Evolutionary conservation across 2,113 vertebrate genomes (phyloP), one percentile per base, ranked within the genome.

Genomic region (Notarius quadriscutis): DNA sequence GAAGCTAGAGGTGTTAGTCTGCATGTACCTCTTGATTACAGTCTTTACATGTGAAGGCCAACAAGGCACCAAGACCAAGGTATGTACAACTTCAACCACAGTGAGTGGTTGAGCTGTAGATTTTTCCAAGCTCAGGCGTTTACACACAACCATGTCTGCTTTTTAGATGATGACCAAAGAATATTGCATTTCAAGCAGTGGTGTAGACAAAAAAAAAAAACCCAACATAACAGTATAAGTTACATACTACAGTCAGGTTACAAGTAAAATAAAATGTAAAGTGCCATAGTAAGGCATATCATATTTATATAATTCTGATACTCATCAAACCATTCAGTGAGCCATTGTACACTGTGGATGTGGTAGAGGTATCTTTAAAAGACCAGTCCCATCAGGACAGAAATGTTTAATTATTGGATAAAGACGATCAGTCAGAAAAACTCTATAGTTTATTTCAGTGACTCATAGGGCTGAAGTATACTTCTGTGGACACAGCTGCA

Each of bases 1-100:
- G 88, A 91, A 22, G 7, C 27, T 75, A 25, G 74, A 88, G 30
- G 79, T 91, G 88, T 93, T 91, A 84, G 89, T 90, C 84, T 77
- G 41, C 72, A 75, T 75, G 41, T 25, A 1, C 20, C 72, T 50
- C 41, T 50, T 75, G 20, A 51, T 77, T 51, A n/a, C n/a, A 77
- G 10, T 51, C 48, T 77, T 77, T 77, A 51, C 74, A 48, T 74
- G 9, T 74, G 71, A 48, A 48, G 71, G 34, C 71, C 71, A 72
- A 48, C 71, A 22, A 14, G 20, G 48, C 20, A 77, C 18, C 22
- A 77, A 51, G 9, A 12, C 22, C 72, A 77, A 51, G 5, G 4
- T 51, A 48, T 77, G 22, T 11, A 51, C 10, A 48, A 71, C 14
- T 34, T 71, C 67, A 71, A 15, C 20, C 67, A 71, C 27, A 17